phyloP scores from a whole-genome alignment of 2,888 invertebrate species.

The Pomacea canaliculata region DNA sequence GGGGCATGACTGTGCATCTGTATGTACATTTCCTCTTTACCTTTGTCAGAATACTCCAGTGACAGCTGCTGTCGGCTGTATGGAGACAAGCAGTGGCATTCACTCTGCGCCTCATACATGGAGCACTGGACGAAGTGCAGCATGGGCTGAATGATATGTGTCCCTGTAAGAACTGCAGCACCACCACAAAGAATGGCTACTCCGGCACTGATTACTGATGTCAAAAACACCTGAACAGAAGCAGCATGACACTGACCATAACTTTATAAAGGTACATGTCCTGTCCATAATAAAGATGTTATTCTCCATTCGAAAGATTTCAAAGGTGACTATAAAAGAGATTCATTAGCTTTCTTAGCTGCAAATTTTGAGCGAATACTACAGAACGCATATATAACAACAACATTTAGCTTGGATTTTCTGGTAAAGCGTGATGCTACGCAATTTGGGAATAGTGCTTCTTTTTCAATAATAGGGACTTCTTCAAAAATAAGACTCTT shows the following conservation, averaged over 20 bases:
- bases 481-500: too few species aligned
- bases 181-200: constrained; percentile 45
- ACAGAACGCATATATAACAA: too few species aligned
- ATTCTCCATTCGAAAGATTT: too few species aligned
- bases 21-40: background rate
- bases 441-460: too few species aligned
- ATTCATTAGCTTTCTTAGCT: too few species aligned
- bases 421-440: too few species aligned
- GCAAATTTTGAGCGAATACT: too few species aligned
- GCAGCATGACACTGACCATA: background rate
- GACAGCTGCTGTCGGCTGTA: constrained; percentile 38
- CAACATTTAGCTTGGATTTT: too few species aligned
- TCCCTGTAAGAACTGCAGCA: constrained; percentile 50
- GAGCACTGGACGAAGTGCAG: constrained; percentile 42
- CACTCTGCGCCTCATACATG: constrained; percentile 37
- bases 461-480: too few species aligned
- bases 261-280: background rate
- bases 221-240: constrained; percentile 42
- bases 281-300: background rate
- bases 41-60: constrained; percentile 14
- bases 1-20: too few species aligned
- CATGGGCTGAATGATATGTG: constrained; percentile 54
- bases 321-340: too few species aligned
- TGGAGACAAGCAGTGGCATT: constrained; percentile 44
- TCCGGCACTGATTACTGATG: constrained; percentile 40